Evolutionary conservation across 2,797 vertebrate species (phyloP), one percentile per base, ranked within the genome.

Genomic region (Platyrinchus mystaceus): DNA sequence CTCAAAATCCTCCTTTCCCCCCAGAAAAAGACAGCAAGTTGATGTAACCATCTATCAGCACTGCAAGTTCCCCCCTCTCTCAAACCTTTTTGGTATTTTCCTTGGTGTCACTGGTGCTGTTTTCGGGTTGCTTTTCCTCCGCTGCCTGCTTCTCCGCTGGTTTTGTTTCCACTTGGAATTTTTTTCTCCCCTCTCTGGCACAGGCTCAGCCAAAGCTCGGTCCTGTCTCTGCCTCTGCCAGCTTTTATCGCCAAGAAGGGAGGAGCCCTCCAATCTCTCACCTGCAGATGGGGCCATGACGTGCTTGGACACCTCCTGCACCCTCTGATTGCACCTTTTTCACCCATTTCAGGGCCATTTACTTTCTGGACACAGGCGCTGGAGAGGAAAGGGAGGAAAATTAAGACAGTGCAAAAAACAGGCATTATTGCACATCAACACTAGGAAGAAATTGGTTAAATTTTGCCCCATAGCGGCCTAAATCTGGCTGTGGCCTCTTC

Each of bases 231-330:
- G 50, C 52, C 43, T 46, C 27, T 30, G 49, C 78, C 90, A 94
- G 74, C 8, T 88, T 88, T 95, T 88, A 95, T 95, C 84, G 3
- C 17, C 6, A 2, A 44, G 28, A 47, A 64, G 80, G 94, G 94
- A 70, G 81, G 88, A 36, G 34, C 32, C 7, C 15, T 46, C 71
- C 58, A 66, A 93, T 95, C 94, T 93, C 67, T 49, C 0, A 5
- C 32, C 12, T 39, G 34, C 94, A 95, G 84, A 69, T 1, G 6
- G 49, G 58, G 36, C 59, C 5, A 2, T 7, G 28, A 71, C 49
- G 8, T 6, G 1, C 18, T 73, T 8, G 2, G 36, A 6, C 2
- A 9, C 41, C 76, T 62, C 21, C 75, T 90, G 79, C 64, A 3
- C 79, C 10, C 49, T 46, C 67, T 9, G 84, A 90, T 93, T 93